phyloP scores from a whole-genome alignment of 2,113 vertebrate species.

The Struthidea cinerea region DNA sequence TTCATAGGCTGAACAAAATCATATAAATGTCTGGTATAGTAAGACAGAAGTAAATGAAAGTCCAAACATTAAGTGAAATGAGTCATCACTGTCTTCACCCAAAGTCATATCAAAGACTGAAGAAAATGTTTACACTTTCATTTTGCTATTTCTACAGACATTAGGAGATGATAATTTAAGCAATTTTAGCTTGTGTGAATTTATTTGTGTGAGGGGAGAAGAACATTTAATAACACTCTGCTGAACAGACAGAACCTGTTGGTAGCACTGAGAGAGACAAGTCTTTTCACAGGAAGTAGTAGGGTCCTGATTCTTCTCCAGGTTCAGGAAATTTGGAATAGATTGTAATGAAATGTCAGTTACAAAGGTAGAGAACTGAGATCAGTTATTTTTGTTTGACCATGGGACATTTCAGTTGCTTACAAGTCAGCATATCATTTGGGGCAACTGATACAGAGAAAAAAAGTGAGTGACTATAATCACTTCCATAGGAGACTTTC shows the following conservation, averaged over 20 bases:
- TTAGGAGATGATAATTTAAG: neutral
- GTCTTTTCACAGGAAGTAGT: neutral
- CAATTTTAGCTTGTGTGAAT: neutral
- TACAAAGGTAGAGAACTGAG: neutral
- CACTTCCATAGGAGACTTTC: neutral
- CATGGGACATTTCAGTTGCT: neutral
- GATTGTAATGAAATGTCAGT: neutral
- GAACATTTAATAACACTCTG: neutral
- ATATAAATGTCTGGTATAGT: neutral
- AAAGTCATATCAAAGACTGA: neutral
- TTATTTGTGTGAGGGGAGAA: neutral
- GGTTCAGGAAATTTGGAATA: neutral
- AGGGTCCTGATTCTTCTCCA: neutral
- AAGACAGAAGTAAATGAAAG: neutral
- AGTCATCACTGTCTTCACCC: neutral
- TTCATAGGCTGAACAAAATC: neutral
- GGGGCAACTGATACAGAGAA: neutral
- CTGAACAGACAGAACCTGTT: neutral
- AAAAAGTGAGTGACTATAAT: neutral
- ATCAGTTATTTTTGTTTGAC: neutral
- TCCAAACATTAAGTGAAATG: neutral
- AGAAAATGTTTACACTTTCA: neutral
- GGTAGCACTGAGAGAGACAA: neutral
- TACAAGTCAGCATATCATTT: neutral
- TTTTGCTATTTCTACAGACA: neutral